Conservation (phyloP, 2,888 invertebrate species). For the Morpho deidamia region DNA sequence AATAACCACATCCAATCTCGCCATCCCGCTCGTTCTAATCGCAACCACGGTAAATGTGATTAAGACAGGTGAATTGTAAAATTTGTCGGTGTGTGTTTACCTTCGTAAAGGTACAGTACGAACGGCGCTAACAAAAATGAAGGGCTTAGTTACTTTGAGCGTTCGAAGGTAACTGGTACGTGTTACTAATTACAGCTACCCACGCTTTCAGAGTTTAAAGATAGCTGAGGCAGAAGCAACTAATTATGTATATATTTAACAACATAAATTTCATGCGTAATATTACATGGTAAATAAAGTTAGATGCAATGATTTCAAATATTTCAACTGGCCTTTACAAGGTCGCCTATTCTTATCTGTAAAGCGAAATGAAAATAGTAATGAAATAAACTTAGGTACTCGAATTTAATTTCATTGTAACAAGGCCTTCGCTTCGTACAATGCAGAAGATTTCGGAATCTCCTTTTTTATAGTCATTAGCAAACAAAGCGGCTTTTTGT, state of each 20-base stretch:
- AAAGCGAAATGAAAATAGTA: neutral
- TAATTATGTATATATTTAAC: neutral
- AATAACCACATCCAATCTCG: slow-evolving; percentile 60
- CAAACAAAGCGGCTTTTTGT: neutral
- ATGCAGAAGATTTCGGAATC: slow-evolving; percentile 5
- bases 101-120: slow-evolving; percentile 66
- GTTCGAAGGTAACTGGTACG: slow-evolving; percentile 59
- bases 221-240: neutral
- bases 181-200: slow-evolving; percentile 47
- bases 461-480: neutral
- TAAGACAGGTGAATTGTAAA: slow-evolving; percentile 56
- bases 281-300: slow-evolving; percentile 4
- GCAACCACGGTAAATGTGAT: slow-evolving; percentile 36
- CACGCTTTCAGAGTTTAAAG: slow-evolving; percentile 2
- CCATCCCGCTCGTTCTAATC: slow-evolving; percentile 56
- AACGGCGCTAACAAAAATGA: slow-evolving; percentile 74
- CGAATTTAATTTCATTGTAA: neutral
- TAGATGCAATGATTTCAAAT: slow-evolving; percentile 4
- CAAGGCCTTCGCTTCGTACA: neutral
- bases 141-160: slow-evolving; percentile 62
- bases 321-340: slow-evolving; percentile 7
- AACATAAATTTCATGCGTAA: neutral
- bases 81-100: slow-evolving; percentile 56
- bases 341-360: slow-evolving; percentile 6
- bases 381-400: neutral